Percentiles rank a stretch among this genome's conserved stretches.
phyloP scores from a whole-genome alignment of 2,113 vertebrate species.

The Calonectris borealis region DNA sequence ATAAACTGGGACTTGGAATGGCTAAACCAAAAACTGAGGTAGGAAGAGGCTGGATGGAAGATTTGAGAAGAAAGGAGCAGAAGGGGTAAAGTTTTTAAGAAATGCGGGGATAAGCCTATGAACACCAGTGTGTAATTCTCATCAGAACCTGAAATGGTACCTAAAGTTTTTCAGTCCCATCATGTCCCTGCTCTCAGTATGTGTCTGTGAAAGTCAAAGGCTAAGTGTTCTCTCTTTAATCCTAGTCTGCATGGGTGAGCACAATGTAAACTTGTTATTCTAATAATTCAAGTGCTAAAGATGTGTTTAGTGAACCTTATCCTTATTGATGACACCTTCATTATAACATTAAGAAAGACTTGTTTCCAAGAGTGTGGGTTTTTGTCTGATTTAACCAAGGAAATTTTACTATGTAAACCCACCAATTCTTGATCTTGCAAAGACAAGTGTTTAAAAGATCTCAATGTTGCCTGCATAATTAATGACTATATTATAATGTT shows the following conservation, averaged over 20 bases:
- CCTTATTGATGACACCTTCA: not conserved
- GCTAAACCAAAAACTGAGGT: not conserved
- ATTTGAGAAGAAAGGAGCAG: not conserved
- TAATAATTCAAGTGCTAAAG: not conserved
- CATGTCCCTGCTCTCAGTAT: not conserved
- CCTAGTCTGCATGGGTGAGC: not conserved
- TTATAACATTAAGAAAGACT: not conserved
- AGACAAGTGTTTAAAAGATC: not conserved
- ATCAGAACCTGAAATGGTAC: not conserved
- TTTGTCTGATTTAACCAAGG: not conserved
- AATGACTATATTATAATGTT: not conserved
- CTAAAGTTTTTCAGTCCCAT: not conserved
- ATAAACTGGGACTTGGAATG: not conserved
- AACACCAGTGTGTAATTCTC: not conserved
- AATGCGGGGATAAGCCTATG: not conserved
- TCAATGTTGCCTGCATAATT: not conserved
- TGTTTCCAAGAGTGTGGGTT: not conserved
- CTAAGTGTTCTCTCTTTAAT: not conserved
- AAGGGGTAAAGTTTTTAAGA: not conserved
- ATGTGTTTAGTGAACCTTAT: not conserved
- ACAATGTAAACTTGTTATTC: not conserved
- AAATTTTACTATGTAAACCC: not conserved
- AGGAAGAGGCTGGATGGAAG: not conserved
- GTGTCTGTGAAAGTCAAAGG: not conserved
- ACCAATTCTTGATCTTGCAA: not conserved